Evolutionary conservation across 2,888 invertebrate species (phyloP), one percentile per base, ranked within the genome.

Genomic region (Drosophila nr. medialis): DNA sequence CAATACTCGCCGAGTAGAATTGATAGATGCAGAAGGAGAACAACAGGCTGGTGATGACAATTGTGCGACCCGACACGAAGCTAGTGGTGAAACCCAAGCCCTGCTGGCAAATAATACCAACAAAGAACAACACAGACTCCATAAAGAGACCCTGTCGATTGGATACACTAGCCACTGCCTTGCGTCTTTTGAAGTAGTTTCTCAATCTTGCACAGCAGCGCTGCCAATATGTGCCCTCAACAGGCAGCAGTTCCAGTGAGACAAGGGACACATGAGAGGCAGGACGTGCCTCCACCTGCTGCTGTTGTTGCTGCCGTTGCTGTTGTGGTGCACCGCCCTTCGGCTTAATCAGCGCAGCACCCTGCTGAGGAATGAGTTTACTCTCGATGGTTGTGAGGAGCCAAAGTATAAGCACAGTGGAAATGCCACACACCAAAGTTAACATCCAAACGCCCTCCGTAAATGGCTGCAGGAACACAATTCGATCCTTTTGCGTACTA

Each of bases 1-100:
- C 95, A 55, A 96, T 95, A 55, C 95, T 95, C 1, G 95, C 96
- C 50, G 95, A 95, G 90, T 96, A 96, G 90, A 95, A 96, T 86
- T 96, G 96, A 90, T 95, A 95, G 51, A 95, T 92, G 24, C 95
- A 93, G 72, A 95, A 93, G 0, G 95, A 93, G 89, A 95, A 95
- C 2, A 95, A 60, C 53, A 95, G 93, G 2, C 94, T 94, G 2
- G 93, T 93, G 60, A 95, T 93, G 4, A 94, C 92, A 30, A 94
- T 92, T 50, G 95, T 91, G 68, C 95, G 94, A 3, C 94, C 93
- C 1, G 95, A 94, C 29, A 93, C 92, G 1, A 92, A 91, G 61
- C 79, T 90, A 45, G 92, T 92, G 36, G 92, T 89, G 75, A 91
- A 90, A 8, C 92, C 83, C 66, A 92, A 76, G 89, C 94, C 94